These are phyloP conservation scores for Potorous gilbertii DNA, from an alignment of 2,797 vertebrate genomes.

Conservation along the genomic window DNA sequence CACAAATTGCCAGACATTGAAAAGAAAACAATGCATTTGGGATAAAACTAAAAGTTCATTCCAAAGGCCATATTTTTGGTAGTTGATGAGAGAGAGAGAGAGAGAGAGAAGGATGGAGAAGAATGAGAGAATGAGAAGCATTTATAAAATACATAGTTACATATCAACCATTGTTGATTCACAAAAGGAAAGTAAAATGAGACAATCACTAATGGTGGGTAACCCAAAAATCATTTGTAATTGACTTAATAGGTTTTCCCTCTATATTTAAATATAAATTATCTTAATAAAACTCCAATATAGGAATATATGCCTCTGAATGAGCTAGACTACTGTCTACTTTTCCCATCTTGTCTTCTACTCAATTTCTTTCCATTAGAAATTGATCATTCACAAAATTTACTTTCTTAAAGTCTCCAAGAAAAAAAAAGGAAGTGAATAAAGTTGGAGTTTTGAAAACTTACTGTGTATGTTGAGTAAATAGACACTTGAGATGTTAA, in stretches of 20 bases:
- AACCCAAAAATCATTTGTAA: conserved; percentile 5
- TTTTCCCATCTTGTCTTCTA: conserved; percentile 30
- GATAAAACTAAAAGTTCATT: conserved; percentile 75
- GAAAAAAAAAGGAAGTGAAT: background rate
- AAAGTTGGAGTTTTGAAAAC: conserved; percentile 7
- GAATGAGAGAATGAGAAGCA: background rate
- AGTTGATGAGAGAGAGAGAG: conserved; percentile 11
- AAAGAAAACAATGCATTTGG: conserved; percentile 61
- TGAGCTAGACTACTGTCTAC: background rate
- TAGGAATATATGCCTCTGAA: background rate
- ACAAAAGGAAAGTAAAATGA: background rate
- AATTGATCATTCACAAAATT: background rate
- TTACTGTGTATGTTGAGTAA: background rate
- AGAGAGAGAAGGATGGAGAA: conserved; percentile 55
- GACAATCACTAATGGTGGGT: conserved; percentile 36
- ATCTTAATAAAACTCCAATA: background rate
- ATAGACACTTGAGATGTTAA: background rate
- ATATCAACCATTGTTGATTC: conserved; percentile 19
- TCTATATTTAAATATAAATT: conserved; percentile 35
- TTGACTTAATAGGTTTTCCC: conserved; percentile 10
- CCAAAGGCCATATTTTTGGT: conserved; percentile 71
- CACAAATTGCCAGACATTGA: conserved; percentile 70
- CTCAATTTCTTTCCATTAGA: background rate
- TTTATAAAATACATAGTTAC: conserved; percentile 33
- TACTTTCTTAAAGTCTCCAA: background rate